These are phyloP conservation scores for Nymphicus hollandicus DNA, from an alignment of 2,113 vertebrate genomes.

Conservation along the genomic window DNA sequence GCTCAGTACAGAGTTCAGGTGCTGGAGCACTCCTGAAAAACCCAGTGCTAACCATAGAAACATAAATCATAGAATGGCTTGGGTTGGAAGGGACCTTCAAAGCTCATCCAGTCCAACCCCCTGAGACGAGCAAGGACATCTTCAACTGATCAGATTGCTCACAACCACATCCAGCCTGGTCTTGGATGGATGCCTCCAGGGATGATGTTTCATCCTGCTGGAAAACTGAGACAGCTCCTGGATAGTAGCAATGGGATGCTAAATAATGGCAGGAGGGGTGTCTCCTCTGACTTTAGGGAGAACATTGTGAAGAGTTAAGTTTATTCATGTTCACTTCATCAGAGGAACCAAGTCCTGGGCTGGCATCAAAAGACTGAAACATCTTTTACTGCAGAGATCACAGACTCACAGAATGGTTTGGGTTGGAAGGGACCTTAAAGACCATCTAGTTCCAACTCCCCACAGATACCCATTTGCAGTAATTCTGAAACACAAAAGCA, in stretches of 20 bases:
- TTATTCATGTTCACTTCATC: neutral
- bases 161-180: neutral
- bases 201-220: neutral
- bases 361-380: neutral
- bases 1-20: neutral
- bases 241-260: too few species aligned
- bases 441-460: neutral
- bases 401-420: neutral
- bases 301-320: accelerated
- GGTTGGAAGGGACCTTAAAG: neutral
- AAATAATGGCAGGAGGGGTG: accelerated
- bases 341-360: neutral
- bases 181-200: neutral
- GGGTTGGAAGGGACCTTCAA: neutral
- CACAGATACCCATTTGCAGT: accelerated
- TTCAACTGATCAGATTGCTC: neutral
- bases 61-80: neutral
- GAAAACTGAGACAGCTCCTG: neutral
- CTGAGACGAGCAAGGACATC: neutral
- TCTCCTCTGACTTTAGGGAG: neutral
- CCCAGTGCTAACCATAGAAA: neutral
- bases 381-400: neutral
- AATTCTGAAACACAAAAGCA: neutral
- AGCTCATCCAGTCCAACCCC: neutral
- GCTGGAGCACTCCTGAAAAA: neutral